Evolutionary conservation across 2,113 vertebrate genomes (phyloP), one percentile per base, ranked within the genome.

Genomic region (Mormyrus iriodes): DNA sequence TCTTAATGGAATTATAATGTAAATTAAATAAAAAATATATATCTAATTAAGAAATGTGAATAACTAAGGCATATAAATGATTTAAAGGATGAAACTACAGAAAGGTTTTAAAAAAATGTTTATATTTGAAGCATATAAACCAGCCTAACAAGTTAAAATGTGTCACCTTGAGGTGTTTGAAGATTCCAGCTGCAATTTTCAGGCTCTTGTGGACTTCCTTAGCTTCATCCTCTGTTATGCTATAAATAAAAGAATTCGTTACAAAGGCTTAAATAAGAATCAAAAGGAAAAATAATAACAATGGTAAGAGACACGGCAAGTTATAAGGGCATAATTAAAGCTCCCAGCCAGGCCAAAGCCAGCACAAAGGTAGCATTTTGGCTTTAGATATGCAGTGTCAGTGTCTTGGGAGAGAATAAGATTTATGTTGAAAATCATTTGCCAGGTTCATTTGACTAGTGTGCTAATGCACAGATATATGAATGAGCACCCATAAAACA

Each of bases 191-290:
- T 90, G 98, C 98, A 92, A 95, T 95, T 94, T 98, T 99, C 92
- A 99, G 93, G 94, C 98, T 99, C 89, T 96, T 97, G 91, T 99
- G 98, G 90, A 99, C 98, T 0, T 98, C 97, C 95, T 99, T 99
- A 3, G 98, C 98, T 95, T 99, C 98, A 51, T 97, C 94, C 94
- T 99, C 98, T 87, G 98, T 97, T 93, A 99, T 93, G 92, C 98
- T 99, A 88, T 90, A 91, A 90, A 48, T 90, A 21, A 35, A 92
- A 91, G 89, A 19, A 88, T 69, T 69, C 85, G 88, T 35, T 52
- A 27, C 15, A 88, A 42, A 73, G 17, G 17, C 42, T 69, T n/a
- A 31, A 17, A 7, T 19, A 42, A 82, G 19, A 82, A 31, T 79
- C 31, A 79, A n/a, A n/a, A 82, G 35, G 35, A 39, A 6, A 82